Evolutionary conservation across 2,888 invertebrate genomes (phyloP).

Genomic region (Erebia epiphron): DNA sequence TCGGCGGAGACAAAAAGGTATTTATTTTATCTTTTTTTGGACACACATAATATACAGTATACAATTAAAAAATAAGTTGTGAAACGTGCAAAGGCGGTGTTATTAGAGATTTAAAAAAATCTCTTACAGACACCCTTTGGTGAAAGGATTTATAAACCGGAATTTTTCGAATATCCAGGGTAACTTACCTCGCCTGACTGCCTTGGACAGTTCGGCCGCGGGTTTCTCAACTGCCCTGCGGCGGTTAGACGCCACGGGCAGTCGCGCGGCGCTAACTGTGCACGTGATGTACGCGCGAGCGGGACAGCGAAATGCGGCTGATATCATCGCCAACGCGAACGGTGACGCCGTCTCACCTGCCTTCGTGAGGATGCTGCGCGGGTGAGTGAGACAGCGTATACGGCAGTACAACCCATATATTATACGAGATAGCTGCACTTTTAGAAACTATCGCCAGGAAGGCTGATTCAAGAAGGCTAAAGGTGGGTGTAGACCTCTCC

Average conservation of each 20-base stretch:
- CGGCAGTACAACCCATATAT: no score
- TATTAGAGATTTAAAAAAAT: background rate
- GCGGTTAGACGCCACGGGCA: slow-evolving; percentile 92
- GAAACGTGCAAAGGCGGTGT: no score
- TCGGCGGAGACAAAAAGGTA: slow-evolving; percentile 78
- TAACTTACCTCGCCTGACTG: slow-evolving; percentile 83
- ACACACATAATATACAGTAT: no score
- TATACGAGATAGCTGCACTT: no score
- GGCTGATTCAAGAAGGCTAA: no score
- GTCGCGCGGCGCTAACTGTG: slow-evolving; percentile 94
- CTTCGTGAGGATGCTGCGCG: slow-evolving; percentile 81
- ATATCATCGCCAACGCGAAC: slow-evolving; percentile 91
- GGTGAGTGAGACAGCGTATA: slow-evolving; percentile 56
- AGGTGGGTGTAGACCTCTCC: no score
- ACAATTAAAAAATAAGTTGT: no score
- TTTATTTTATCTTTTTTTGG: no score
- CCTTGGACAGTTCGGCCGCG: slow-evolving; percentile 86
- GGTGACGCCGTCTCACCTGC: slow-evolving; percentile 85
- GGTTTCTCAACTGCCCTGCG: slow-evolving; percentile 92
- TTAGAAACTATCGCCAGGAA: no score
- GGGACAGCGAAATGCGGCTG: slow-evolving; percentile 89
- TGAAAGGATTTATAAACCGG: no score
- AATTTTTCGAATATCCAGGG: slow-evolving; percentile 46
- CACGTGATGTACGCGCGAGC: slow-evolving; percentile 97
- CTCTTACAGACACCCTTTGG: background rate